Conservation (phyloP, 1,140 invertebrate species). For the Dendrolimus kikuchii region DNA sequence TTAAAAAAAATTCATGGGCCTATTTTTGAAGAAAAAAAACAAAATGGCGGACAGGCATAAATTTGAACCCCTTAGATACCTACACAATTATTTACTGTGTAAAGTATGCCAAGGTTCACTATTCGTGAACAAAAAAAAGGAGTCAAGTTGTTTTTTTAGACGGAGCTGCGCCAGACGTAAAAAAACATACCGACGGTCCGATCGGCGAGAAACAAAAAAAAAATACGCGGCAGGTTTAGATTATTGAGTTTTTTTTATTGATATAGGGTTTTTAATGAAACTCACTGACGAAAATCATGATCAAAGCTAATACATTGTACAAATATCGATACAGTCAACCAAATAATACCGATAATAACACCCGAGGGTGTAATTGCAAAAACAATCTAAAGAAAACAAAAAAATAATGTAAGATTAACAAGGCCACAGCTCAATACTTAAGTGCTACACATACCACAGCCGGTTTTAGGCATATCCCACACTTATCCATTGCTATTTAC, state of each 20-base stretch:
- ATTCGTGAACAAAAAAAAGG: constrained; percentile 45
- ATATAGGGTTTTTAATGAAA: constrained; percentile 1
- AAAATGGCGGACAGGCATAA: too few species aligned
- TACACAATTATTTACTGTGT: neutral
- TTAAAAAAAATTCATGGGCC: too few species aligned
- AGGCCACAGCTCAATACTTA: constrained; percentile 19
- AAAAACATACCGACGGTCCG: constrained; percentile 52
- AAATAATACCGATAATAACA: neutral
- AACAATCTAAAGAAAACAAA: constrained; percentile 66
- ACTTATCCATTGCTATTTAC: constrained; percentile 54
- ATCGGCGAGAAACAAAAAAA: constrained; percentile 41
- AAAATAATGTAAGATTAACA: constrained; percentile 46
- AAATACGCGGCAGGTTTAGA: constrained; percentile 67
- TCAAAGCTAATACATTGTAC: too few species aligned
- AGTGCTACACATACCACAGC: constrained; percentile 45
- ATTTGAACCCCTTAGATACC: too few species aligned
- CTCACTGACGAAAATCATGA: neutral
- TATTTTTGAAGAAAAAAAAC: too few species aligned
- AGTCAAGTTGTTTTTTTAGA: constrained; percentile 52
- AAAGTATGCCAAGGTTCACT: constrained; percentile 34
- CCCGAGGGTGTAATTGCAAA: constrained; percentile 50
- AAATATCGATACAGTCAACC: too few species aligned
- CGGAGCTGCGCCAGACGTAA: constrained; percentile 61
- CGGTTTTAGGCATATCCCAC: constrained; percentile 59
- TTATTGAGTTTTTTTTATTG: constrained; percentile 50